Percentiles rank a stretch among this genome's conserved stretches.
Evolutionary conservation across 2,888 invertebrate species (phyloP).

Genomic region (Sialis lutaria): DNA sequence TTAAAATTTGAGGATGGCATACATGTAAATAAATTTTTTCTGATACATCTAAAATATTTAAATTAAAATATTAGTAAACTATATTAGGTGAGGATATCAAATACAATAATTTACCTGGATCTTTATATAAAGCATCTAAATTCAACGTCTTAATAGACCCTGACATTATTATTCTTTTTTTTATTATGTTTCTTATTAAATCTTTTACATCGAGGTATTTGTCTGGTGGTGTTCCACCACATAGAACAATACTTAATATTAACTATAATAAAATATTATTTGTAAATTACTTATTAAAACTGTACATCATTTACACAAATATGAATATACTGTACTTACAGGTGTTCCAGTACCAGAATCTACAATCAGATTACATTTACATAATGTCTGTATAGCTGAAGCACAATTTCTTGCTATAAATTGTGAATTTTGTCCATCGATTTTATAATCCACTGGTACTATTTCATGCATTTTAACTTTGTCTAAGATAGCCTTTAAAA

Average conservation of each 20-base stretch:
- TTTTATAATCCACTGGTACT: slow-evolving; percentile 28
- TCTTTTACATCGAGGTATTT: slow-evolving; percentile 22
- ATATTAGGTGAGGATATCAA: background rate
- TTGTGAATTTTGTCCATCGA: slow-evolving; percentile 19
- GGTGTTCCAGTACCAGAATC: slow-evolving; percentile 16
- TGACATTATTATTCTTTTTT: slow-evolving; percentile 19
- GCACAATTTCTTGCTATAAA: slow-evolving; percentile 31
- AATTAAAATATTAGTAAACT: background rate
- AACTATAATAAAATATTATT: slow-evolving; percentile 12
- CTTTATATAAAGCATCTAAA: slow-evolving; percentile 27
- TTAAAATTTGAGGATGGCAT: slow-evolving; percentile 28
- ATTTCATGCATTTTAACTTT: slow-evolving; percentile 29
- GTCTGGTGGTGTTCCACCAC: slow-evolving; percentile 7
- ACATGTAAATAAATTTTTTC: slow-evolving; percentile 25
- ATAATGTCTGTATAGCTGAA: slow-evolving; percentile 28
- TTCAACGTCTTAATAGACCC: slow-evolving; percentile 18
- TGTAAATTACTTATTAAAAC: background rate
- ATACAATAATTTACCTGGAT: slow-evolving; percentile 19
- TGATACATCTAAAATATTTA: slow-evolving; percentile 4
- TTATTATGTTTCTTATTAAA: slow-evolving; percentile 22
- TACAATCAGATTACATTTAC: slow-evolving; percentile 25
- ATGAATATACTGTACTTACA: slow-evolving; percentile 9
- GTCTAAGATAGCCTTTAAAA: slow-evolving; percentile 26
- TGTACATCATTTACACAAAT: background rate
- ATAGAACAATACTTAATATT: slow-evolving; percentile 23